Evolutionary conservation across 2,888 invertebrate species (phyloP).

Genomic region (Apamea crenata): DNA sequence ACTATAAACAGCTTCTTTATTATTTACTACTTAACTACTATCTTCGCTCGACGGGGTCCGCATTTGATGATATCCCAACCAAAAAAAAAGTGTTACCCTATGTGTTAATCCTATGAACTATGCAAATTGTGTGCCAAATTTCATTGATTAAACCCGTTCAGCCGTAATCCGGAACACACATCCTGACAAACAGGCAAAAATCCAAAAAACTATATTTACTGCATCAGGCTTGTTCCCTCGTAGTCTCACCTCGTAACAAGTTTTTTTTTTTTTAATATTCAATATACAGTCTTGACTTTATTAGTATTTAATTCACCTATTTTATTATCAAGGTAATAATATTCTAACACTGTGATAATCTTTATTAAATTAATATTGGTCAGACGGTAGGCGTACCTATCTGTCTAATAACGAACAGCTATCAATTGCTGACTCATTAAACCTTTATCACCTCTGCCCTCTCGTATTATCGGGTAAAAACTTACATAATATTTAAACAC

Average conservation of each 20-base stretch:
- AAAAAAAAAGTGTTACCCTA: no score
- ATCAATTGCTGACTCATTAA: conserved; percentile 4
- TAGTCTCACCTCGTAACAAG: no score
- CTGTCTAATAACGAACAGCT: neutral
- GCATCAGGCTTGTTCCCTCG: no score
- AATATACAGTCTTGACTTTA: neutral
- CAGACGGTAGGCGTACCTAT: conserved; percentile 7
- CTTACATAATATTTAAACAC: neutral
- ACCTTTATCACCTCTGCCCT: conserved; percentile 27
- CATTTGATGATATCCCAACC: no score
- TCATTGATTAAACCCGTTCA: neutral
- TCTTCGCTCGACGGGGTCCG: no score
- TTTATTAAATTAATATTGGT: neutral
- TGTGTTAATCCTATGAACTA: no score
- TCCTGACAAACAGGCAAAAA: neutral
- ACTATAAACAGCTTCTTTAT: no score
- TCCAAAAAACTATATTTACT: neutral
- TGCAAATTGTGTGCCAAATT: no score
- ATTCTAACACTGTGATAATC: neutral
- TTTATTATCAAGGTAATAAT: neutral
- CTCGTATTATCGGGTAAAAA: conserved; percentile 27
- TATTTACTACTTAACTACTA: no score
- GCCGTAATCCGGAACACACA: no score
- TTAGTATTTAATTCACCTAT: neutral
- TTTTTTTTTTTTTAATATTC: neutral